Evolutionary conservation across 2,888 invertebrate species (phyloP), one percentile per base, ranked within the genome.

Genomic region (Patella ulyssiponensis): DNA sequence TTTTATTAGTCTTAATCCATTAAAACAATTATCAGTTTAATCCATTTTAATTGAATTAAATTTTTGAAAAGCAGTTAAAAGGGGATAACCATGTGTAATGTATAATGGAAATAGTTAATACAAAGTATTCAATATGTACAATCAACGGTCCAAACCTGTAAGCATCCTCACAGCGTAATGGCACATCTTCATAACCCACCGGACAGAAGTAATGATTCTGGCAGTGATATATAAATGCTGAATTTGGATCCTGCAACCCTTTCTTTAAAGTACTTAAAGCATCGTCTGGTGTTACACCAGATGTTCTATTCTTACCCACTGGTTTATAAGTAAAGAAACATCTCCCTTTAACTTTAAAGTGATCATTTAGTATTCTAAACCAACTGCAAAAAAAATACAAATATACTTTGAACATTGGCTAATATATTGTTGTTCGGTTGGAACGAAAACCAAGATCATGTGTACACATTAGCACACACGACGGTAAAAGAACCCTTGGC

Each of bases 131-230:
- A 44, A 44, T 9, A 44, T 44, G 44, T 33, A 33, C 4, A 4
- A 33, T 33, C 33, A 33, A 33, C 2, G 4, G 33, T 44, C 7
- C 76, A 74, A 75, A 90, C 91, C 84, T 85, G 82, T 91, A 91
- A 4, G 91, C 91, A 58, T 89, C 81, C 23, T 80, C 83, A 73
- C 87, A 81, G 17, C 78, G 82, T 7, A 83, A 74, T 12, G 90
- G 89, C 3, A 86, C 84, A 71, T 90, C 90, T 77, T 91, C 91
- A 80, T 81, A 91, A 14, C 91, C 91, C 23, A 91, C 86, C 9
- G 90, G 90, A 83, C 88, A 89, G 81, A 90, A 89, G 81, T 90
- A 91, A 81, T 91, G 91, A 81, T 90, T 90, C 77, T 89, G 88
- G 80, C 90, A 90, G 82, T 90, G 91, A 81, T 91, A 91, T 69